Percentiles rank a stretch among this genome's conserved stretches.
Conservation (phyloP, 2,797 vertebrate genomes). For the Falco concolor region DNA sequence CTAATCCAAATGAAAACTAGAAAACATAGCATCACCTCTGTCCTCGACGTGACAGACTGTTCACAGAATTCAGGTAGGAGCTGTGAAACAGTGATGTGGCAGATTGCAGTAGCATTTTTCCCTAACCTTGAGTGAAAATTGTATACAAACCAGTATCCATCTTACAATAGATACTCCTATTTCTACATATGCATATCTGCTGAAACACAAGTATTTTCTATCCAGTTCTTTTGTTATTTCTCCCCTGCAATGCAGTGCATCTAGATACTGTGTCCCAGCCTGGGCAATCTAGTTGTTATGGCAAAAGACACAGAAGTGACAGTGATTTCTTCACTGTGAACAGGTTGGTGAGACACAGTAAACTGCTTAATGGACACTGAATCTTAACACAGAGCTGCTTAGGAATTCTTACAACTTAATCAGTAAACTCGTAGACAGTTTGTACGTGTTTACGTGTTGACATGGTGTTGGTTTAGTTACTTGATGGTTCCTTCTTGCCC, state of each 20-base stretch:
- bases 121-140: background rate
- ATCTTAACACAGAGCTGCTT: background rate
- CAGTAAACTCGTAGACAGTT: background rate
- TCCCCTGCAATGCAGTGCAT: background rate
- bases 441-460: background rate
- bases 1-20: background rate
- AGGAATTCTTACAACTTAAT: background rate
- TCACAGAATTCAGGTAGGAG: background rate
- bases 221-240: background rate
- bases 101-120: background rate
- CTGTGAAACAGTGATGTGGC: background rate
- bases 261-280: background rate
- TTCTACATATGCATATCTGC: background rate
- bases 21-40: background rate
- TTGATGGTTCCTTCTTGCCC: background rate
- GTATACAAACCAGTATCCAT: background rate
- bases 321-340: background rate
- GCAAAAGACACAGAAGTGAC: background rate
- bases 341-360: background rate
- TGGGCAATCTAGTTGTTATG: background rate
- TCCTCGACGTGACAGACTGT: background rate
- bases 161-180: background rate
- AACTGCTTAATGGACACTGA: background rate
- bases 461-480: background rate
- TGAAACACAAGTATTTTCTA: background rate